Base-by-base conservation (phyloP, 1,140 invertebrate genomes). In the Halesus radiatus region DNA sequence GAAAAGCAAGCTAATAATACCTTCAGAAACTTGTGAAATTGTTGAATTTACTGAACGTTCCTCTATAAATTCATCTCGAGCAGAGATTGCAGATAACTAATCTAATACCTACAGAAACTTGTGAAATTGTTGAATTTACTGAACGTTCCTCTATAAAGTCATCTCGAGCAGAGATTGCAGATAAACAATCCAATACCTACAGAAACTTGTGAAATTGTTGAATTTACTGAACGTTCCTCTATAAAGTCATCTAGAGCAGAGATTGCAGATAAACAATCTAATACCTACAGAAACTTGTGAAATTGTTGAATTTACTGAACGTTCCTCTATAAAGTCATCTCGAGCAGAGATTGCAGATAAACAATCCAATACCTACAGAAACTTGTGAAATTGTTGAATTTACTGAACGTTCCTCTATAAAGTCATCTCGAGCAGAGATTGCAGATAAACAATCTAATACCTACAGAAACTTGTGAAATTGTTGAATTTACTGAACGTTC, bases 251-350 rank as follows among this genome's bases (percentile, higher is more conserved):
- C 23, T 64, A 6, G 18, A 29, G 7, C 60, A 23, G 60, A 64
- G 20, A 64, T 64, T 29, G 60, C 7, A 26, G 60, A 64, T 64
- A 64, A 64, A 26, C 18, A 16, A 64, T 23, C 16, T 29, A n/a
- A n/a, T n/a, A 64, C 60, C 23, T 64, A 23, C 5, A 22, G 5
- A 64, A 64, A 64, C 60, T 64, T 64, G 6, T 64, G 60, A 64
- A 64, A 32, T 3, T 32, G 32, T 32, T 32, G 0, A 32, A 32
- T 32, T 32, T 32, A 32, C 5, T 32, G 32, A 32, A 32, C 32
- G 3, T 32, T 32, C 32, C 32, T 32, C 32, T 32, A 6, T 32
- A 32, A 32, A 32, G 7, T 3, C 3, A 7, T 32, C 23, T 64
- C 22, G 18, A 29, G 7, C 60, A 23, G 60, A 64, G 20, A 64